phyloP scores from a whole-genome alignment of 2,797 vertebrate genomes.

The Knipowitschia caucasica region DNA sequence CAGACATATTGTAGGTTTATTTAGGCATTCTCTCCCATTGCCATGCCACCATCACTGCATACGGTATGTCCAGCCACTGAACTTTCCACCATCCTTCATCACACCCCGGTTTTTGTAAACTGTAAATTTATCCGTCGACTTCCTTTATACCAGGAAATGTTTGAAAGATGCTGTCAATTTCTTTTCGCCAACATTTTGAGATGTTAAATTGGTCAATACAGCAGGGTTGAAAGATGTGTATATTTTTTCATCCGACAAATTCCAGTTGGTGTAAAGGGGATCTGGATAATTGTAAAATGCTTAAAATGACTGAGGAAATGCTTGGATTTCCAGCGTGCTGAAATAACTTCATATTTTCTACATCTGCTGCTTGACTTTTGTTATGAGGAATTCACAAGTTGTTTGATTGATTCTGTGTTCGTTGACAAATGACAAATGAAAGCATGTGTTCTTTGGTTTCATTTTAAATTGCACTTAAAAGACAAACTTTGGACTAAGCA shows the following conservation, averaged over 20 bases:
- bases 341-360: background rate
- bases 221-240: background rate
- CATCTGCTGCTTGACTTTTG: background rate
- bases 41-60: background rate
- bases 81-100: background rate
- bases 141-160: constrained; percentile 2
- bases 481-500: background rate
- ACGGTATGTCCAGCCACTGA: background rate
- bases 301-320: constrained; percentile 2
- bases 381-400: background rate
- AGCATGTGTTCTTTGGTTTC: background rate
- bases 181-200: background rate
- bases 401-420: background rate
- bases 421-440: background rate
- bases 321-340: background rate
- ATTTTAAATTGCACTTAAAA: background rate
- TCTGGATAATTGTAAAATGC: background rate
- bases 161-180: constrained; percentile 6
- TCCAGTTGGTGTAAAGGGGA: background rate
- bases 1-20: no score
- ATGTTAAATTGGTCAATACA: background rate
- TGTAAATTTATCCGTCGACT: constrained; percentile 8
- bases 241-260: constrained; percentile 1
- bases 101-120: background rate
- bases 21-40: no score